phyloP scores from a whole-genome alignment of 2,113 vertebrate species.

The Triplophysa dalaica region DNA sequence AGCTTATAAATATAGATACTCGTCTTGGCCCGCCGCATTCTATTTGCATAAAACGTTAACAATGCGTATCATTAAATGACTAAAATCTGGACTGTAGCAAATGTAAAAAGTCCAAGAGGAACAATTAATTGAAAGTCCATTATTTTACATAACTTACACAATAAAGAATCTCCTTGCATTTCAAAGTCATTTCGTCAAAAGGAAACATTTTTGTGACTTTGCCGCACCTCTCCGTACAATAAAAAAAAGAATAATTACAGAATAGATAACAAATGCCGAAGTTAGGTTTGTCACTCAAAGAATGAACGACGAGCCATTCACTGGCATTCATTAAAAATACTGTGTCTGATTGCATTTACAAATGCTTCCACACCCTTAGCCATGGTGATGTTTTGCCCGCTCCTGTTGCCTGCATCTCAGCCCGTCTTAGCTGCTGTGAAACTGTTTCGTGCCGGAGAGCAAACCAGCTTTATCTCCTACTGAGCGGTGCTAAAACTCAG shows the following conservation, averaged over 20 bases:
- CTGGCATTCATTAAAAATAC: slow-evolving; percentile 48
- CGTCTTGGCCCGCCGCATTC: slow-evolving; percentile 45
- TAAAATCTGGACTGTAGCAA: neutral
- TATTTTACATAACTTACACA: neutral
- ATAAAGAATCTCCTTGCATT: neutral
- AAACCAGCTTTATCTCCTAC: slow-evolving; percentile 53
- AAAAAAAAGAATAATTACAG: slow-evolving; percentile 38
- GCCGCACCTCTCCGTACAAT: slow-evolving; percentile 13
- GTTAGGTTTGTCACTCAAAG: slow-evolving; percentile 27
- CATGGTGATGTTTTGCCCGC: slow-evolving; percentile 19
- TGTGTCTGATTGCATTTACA: slow-evolving; percentile 45
- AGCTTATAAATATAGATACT: slow-evolving; percentile 52
- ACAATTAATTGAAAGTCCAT: neutral
- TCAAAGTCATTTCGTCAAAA: too few species aligned
- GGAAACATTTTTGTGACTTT: neutral
- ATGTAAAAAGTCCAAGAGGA: neutral
- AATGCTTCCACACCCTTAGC: slow-evolving; percentile 43
- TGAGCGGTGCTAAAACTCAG: slow-evolving; percentile 55
- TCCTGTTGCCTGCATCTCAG: slow-evolving; percentile 31
- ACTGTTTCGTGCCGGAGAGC: slow-evolving; percentile 51
- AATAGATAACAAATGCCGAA: slow-evolving; percentile 21
- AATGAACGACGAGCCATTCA: slow-evolving; percentile 36
- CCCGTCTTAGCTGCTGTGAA: slow-evolving; percentile 51
- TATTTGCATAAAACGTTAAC: slow-evolving; percentile 56
- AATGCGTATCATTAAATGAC: slow-evolving; percentile 48